Conservation (phyloP, 2,113 vertebrate species). For the Onychostoma macrolepis region DNA sequence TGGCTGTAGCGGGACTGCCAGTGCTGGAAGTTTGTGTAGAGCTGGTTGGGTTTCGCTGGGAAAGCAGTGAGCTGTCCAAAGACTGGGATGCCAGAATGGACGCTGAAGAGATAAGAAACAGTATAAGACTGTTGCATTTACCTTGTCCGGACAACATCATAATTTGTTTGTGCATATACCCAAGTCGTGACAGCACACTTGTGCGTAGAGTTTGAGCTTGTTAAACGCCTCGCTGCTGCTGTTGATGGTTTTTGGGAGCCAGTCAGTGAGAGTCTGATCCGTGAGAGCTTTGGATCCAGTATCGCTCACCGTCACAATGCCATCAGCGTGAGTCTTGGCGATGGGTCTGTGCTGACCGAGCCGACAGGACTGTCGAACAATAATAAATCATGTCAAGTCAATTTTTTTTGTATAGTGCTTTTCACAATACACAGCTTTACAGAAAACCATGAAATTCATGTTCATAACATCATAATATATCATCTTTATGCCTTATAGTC, state of each 20-base stretch:
- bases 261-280: constrained; percentile 91
- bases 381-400: neutral
- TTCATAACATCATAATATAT: neutral
- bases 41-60: constrained; percentile 84
- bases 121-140: neutral
- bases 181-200: constrained; percentile 94
- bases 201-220: constrained; percentile 93
- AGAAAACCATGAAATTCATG: neutral
- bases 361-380: constrained; percentile 84
- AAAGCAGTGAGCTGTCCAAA: constrained; percentile 89
- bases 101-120: constrained; percentile 73
- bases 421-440: neutral
- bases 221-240: constrained; percentile 89
- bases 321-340: constrained; percentile 88
- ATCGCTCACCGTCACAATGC: constrained; percentile 89
- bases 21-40: constrained; percentile 72
- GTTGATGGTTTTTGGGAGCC: constrained; percentile 90
- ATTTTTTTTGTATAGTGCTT: neutral
- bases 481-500: neutral
- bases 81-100: constrained; percentile 92
- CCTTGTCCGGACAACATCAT: neutral
- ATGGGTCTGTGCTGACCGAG: constrained; percentile 95
- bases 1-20: constrained; percentile 77
- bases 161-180: constrained; percentile 69
- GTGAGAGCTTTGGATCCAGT: constrained; percentile 84